phyloP scores from a whole-genome alignment of 2,888 invertebrate genomes.

The Temnothorax rugatulus region DNA sequence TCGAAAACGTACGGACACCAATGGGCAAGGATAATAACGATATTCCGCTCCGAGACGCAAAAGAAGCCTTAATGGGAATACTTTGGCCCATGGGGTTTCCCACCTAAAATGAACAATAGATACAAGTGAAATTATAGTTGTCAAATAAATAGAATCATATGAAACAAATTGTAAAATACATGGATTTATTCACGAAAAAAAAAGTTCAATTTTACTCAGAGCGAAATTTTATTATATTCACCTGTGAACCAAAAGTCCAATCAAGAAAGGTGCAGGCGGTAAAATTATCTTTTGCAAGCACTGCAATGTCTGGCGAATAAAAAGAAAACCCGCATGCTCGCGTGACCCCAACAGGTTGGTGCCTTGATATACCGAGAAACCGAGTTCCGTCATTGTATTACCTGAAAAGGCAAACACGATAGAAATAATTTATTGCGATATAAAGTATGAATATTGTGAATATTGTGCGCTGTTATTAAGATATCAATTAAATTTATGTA shows the following conservation, averaged over 20 bases:
- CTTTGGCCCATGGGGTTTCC: conserved; percentile 94
- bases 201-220: too few relatives aligned
- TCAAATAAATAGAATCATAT: background rate
- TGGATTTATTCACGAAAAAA: too few relatives aligned
- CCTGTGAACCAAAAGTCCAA: conserved; percentile 93
- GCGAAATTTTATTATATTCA: conserved; percentile 75
- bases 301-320: conserved; percentile 92
- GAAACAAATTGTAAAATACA: background rate
- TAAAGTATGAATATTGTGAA: background rate
- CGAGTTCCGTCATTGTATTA: conserved; percentile 90
- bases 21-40: conserved; percentile 94
- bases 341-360: conserved; percentile 90
- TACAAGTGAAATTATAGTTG: background rate
- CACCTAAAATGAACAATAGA: conserved; percentile 85
- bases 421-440: conserved; percentile 5
- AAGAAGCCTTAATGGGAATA: conserved; percentile 91
- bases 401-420: conserved; percentile 85
- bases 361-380: conserved; percentile 89
- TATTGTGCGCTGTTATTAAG: background rate
- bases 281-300: conserved; percentile 92
- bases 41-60: conserved; percentile 94
- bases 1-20: conserved; percentile 92
- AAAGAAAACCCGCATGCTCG: conserved; percentile 94
- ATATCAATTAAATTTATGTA: background rate
- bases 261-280: conserved; percentile 92